A percentile compares a stretch with the other conserved stretches of the same genome.
Evolutionary conservation across 2,113 vertebrate genomes (phyloP).

Genomic region (Cyanistes caeruleus): DNA sequence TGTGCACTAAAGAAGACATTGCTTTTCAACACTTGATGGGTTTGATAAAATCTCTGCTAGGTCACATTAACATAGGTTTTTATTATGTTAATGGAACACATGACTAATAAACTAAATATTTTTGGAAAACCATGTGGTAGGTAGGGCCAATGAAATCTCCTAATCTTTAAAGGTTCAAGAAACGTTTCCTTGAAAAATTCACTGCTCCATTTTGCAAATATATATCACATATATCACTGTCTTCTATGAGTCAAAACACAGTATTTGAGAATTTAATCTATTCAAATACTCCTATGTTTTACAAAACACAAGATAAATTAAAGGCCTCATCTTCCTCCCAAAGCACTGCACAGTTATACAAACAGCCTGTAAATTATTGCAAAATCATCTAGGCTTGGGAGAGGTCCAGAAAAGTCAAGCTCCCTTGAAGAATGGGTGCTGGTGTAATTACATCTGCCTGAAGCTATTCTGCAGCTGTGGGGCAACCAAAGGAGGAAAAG

Average conservation of each 20-base stretch:
- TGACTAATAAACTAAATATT: constrained; percentile 30
- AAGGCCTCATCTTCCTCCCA: not conserved
- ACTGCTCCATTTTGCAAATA: not conserved
- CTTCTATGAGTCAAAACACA: not conserved
- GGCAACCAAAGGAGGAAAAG: not conserved
- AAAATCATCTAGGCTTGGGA: not conserved
- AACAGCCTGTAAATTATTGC: not conserved
- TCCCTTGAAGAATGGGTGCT: not conserved
- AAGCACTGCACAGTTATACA: not conserved
- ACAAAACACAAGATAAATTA: not conserved
- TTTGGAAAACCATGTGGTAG: constrained; percentile 12
- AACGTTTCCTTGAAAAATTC: not conserved
- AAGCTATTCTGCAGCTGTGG: not conserved
- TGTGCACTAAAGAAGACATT: not conserved
- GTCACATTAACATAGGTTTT: constrained; percentile 52
- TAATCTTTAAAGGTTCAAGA: not conserved
- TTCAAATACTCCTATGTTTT: not conserved
- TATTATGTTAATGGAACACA: constrained; percentile 19
- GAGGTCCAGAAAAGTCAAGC: not conserved
- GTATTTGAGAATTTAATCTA: not conserved
- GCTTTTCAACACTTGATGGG: not conserved
- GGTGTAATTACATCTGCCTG: not conserved
- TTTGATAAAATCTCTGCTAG: constrained; percentile 45
- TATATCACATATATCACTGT: not conserved
- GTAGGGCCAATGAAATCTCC: not conserved